A percentile compares a stretch with the other conserved stretches of the same genome.
These are phyloP conservation scores for Sorex maritimensis DNA, from an alignment of 2,797 vertebrate genomes.

Conservation along the genomic window DNA sequence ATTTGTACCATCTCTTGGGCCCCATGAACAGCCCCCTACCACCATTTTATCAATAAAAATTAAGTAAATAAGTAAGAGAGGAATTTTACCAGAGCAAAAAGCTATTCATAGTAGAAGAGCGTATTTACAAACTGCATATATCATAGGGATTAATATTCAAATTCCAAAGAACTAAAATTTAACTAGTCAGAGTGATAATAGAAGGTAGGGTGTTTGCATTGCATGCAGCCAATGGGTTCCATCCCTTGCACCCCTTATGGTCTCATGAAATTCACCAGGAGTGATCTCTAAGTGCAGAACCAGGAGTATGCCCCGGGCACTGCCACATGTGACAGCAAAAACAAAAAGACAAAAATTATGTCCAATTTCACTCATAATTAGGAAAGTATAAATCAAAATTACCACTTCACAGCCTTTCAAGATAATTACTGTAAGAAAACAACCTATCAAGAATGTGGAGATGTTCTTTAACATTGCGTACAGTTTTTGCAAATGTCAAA, in stretches of 20 bases:
- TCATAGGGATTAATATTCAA: not conserved
- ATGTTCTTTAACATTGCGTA: not conserved
- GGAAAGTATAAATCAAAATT: not conserved
- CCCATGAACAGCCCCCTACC: too few species aligned
- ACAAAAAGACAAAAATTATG: not conserved
- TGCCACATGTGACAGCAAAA: not conserved
- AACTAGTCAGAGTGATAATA: not conserved
- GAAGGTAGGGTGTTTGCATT: too few species aligned
- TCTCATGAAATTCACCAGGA: too few species aligned
- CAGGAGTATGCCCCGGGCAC: too few species aligned
- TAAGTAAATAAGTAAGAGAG: too few species aligned
- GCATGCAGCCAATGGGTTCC: too few species aligned
- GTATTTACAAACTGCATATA: not conserved
- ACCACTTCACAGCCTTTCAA: not conserved
- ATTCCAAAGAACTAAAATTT: constrained; percentile 34
- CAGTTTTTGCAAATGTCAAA: not conserved
- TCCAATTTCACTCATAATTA: not conserved
- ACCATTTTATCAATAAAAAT: too few species aligned
- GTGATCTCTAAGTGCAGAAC: too few species aligned
- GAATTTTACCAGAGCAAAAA: not conserved
- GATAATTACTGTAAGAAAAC: not conserved
- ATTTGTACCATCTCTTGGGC: too few species aligned
- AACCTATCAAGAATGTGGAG: not conserved
- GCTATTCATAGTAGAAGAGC: not conserved
- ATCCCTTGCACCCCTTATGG: too few species aligned